Percentiles rank a stretch among this genome's conserved stretches.
These are phyloP conservation scores for Dolichoris vasculosae DNA, from an alignment of 1,140 invertebrate species.

Conservation along the genomic window DNA sequence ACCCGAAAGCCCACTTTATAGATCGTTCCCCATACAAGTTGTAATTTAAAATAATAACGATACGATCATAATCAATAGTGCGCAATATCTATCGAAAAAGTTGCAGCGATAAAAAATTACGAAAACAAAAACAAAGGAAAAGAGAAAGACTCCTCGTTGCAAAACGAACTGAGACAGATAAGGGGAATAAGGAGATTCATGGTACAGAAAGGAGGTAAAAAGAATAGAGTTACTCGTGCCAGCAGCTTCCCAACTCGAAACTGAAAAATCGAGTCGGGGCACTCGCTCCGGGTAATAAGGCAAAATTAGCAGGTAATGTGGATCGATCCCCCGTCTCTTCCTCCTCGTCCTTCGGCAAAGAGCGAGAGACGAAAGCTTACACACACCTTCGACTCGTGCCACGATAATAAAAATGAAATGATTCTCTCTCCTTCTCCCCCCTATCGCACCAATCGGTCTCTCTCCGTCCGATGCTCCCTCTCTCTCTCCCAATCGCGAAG, in stretches of 20 bases:
- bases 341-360: conserved; percentile 53
- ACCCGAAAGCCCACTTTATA: not conserved
- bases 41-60: conserved; percentile 44
- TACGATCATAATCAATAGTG: conserved; percentile 46
- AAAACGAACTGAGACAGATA: not conserved
- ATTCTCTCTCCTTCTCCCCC: conserved; percentile 55
- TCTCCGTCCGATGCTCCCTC: not conserved
- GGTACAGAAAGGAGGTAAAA: not conserved
- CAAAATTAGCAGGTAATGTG: conserved; percentile 73
- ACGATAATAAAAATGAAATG: conserved; percentile 73
- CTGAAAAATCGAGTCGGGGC: conserved; percentile 64
- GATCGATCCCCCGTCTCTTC: conserved; percentile 66
- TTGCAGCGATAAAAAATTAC: not conserved
- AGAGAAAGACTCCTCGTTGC: not conserved
- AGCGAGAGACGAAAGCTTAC: conserved; percentile 14
- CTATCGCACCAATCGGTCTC: not conserved
- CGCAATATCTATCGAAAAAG: not conserved
- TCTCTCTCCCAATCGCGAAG: not conserved
- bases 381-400: not conserved
- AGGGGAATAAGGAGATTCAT: not conserved
- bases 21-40: not conserved
- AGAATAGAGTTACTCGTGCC: not conserved
- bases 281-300: conserved; percentile 65
- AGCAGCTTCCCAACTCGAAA: conserved; percentile 56
- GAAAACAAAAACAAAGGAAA: not conserved